Evolutionary conservation across 2,888 invertebrate species (phyloP).

Genomic region (Prionchulus punctatus): DNA sequence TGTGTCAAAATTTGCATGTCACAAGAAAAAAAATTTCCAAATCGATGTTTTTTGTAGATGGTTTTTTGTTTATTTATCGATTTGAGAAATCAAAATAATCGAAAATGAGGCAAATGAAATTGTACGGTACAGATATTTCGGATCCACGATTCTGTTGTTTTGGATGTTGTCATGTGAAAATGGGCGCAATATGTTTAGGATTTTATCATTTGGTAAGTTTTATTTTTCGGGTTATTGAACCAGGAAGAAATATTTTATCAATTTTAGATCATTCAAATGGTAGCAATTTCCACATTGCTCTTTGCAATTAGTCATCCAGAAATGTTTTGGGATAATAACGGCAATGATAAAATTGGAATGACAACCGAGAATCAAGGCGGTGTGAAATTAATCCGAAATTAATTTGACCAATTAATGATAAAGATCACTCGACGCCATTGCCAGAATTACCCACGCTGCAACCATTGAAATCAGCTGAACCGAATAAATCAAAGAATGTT

Average conservation of each 20-base stretch:
- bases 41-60: too few species aligned
- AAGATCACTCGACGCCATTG: not conserved
- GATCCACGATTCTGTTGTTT: conserved; percentile 10
- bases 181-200: conserved; percentile 1
- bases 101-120: not conserved
- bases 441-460: not conserved
- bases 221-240: not conserved
- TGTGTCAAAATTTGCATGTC: too few species aligned
- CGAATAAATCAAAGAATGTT: too few species aligned
- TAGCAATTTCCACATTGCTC: not conserved
- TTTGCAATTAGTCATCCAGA: not conserved
- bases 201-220: conserved; percentile 4
- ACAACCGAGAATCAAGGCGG: too few species aligned
- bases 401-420: not conserved
- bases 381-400: too few species aligned
- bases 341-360: too few species aligned
- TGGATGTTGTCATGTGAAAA: conserved; percentile 12
- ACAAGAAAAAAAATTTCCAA: too few species aligned
- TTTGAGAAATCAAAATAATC: too few species aligned
- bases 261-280: not conserved
- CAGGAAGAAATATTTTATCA: not conserved
- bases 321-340: not conserved
- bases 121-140: not conserved
- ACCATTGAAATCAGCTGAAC: not conserved
- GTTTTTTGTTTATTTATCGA: too few species aligned